phyloP scores from a whole-genome alignment of 1,140 invertebrate species.

The Drosophila sucinea region DNA sequence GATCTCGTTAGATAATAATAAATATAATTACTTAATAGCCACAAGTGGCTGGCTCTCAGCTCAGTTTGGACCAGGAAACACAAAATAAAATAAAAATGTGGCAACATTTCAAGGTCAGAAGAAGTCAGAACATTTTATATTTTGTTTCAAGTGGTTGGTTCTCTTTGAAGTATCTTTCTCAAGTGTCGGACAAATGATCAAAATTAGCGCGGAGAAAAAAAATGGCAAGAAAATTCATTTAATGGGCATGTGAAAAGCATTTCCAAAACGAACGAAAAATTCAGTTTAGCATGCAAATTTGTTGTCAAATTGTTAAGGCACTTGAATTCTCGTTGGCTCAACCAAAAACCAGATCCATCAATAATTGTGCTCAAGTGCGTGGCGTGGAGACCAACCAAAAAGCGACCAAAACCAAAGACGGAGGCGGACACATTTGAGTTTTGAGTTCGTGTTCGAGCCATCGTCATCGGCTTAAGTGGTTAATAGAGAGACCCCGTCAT shows the following conservation, averaged over 20 bases:
- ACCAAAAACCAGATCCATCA: conserved; percentile 59
- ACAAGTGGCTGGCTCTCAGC: neutral
- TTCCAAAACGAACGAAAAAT: neutral
- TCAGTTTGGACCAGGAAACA: neutral
- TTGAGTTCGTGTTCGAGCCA: conserved; percentile 9
- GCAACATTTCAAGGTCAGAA: conserved; percentile 5
- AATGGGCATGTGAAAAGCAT: conserved; percentile 2
- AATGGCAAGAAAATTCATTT: conserved; percentile 6
- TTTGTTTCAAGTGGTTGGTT: neutral
- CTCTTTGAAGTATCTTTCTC: neutral
- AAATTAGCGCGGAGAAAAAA: neutral
- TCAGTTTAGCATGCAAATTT: conserved; percentile 44
- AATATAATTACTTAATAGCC: conserved; percentile 8
- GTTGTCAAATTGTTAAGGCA: conserved; percentile 6
- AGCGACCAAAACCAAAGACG: conserved; percentile 26
- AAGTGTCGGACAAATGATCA: neutral
- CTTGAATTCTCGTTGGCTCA: conserved; percentile 3
- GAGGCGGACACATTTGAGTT: conserved; percentile 43
- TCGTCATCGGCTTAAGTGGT: conserved; percentile 58
- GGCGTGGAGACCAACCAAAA: neutral
- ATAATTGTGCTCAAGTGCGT: conserved; percentile 61
- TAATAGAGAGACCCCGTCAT: conserved; percentile 44
- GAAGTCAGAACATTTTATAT: conserved; percentile 4
- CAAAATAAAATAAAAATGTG: neutral
- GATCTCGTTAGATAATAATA: conserved; percentile 10